A percentile compares a stretch with the other conserved stretches of the same genome.
Conservation (phyloP, 1,140 invertebrate species). For the Panonychus citri region DNA sequence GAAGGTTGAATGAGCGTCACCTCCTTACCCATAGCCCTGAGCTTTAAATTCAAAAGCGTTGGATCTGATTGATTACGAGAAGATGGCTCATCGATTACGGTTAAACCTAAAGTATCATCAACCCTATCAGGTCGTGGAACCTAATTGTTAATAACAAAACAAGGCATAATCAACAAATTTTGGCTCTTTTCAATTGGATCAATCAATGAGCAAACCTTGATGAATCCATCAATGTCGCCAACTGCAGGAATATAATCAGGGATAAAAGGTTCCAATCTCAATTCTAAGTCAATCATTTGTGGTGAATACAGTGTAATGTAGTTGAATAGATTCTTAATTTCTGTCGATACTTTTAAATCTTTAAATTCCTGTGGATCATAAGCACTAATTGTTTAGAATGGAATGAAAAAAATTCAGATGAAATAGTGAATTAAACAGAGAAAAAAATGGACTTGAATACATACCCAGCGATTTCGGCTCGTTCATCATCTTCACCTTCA, state of each 20-base stretch:
- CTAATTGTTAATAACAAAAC: too few species aligned
- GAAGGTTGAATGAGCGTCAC: constrained; percentile 14
- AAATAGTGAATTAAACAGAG: background rate
- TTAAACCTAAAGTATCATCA: constrained; percentile 48
- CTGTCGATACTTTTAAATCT: constrained; percentile 48
- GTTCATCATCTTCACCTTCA: background rate
- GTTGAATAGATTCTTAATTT: constrained; percentile 76
- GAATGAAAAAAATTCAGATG: background rate
- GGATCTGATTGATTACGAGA: constrained; percentile 72
- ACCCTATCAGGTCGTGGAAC: constrained; percentile 51
- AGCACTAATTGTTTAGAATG: background rate
- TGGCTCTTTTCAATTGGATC: background rate
- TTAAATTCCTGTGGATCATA: constrained; percentile 68
- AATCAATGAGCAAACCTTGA: constrained; percentile 36
- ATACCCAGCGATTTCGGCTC: background rate
- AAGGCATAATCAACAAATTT: background rate
- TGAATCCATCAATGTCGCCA: constrained; percentile 91
- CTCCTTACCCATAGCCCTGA: constrained; percentile 58
- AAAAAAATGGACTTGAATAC: too few species aligned
- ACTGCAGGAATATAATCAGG: constrained; percentile 92
- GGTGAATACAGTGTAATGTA: constrained; percentile 77
- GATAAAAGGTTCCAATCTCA: constrained; percentile 76
- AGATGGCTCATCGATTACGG: constrained; percentile 78
- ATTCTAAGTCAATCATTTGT: constrained; percentile 66
- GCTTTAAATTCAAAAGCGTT: constrained; percentile 69